Evolutionary conservation across 2,113 vertebrate genomes (phyloP), one percentile per base, ranked within the genome.

Genomic region (Neogale vison): DNA sequence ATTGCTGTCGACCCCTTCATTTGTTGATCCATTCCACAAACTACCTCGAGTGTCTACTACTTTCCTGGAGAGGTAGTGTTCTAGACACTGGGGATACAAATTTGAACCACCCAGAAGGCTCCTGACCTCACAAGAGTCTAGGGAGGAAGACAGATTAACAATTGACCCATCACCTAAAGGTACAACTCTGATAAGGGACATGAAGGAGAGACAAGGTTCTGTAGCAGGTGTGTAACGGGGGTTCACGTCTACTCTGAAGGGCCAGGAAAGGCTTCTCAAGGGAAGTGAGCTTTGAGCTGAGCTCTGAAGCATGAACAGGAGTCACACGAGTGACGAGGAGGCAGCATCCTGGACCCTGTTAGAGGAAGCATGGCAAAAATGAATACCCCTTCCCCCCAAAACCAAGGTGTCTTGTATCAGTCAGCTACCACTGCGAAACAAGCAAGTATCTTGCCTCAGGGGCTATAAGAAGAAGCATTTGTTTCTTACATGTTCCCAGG

Each of bases 201-300:
- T 36, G 34, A 26, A 50, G 7, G 31, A 57, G 15, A 79, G 29
- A 21, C 39, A 39, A 23, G 42, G 7, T 26, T 31, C 17, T 24
- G 6, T 1, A 24, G 13, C 13, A 6, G 3, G 10, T 42, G 1
- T 69, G 4, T 6, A 13, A 11, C 3, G 0, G 20, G 14, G 24
- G 15, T 50, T 77, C 20, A 7, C 5, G 11, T 26, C 50, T 63
- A 26, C 31, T 8, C 45, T 5, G 15, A 23, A 45, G 9, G 42
- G 47, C 29, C 34, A 50, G 21, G 36, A 36, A 81, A 65, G 36
- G 3, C 67, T 71, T 52, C 39, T 61, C 7, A 11, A 45, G 79
- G 52, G 71, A 81, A 61, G 42, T 61, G 11, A 36, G 5, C 92
- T 63, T 4, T 24, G 50, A 89, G 57, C 79, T 42, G 17, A 92